Percentiles rank a stretch among this genome's conserved stretches.
These are phyloP conservation scores for Eucera pruinosa DNA, from an alignment of 2,888 invertebrate genomes.

Conservation along the genomic window DNA sequence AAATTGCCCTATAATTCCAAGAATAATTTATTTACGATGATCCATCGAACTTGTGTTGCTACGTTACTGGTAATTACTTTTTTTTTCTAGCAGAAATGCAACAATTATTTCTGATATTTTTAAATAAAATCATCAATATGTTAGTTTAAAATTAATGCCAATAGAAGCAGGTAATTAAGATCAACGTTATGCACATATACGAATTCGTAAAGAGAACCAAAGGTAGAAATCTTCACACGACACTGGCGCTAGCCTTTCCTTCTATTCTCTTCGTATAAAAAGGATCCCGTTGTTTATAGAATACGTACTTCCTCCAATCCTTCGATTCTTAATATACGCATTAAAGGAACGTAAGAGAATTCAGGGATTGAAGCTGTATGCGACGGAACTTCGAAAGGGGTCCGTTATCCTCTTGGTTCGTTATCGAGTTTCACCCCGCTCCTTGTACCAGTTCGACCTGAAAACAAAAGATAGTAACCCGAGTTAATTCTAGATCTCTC, in stretches of 20 bases:
- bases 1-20: background rate
- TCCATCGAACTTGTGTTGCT: background rate
- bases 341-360: conserved; percentile 10
- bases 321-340: background rate
- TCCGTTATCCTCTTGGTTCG: conserved; percentile 44
- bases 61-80: no score
- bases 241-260: background rate
- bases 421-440: conserved; percentile 52
- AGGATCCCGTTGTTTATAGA: background rate
- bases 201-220: background rate
- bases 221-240: background rate
- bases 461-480: no score
- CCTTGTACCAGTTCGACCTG: conserved; percentile 46
- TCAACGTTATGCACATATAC: no score
- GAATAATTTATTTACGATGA: background rate
- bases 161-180: no score
- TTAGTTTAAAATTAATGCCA: no score
- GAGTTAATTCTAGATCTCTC: no score
- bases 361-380: conserved; percentile 11
- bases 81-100: background rate
- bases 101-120: no score
- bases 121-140: no score
- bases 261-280: no score
- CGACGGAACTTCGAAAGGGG: conserved; percentile 46
- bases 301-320: conserved; percentile 10